These are phyloP conservation scores for Phacellophora camtschatica DNA, from an alignment of 30 jellyfish, hydroid and myxozoan species.

Conservation along the genomic window DNA sequence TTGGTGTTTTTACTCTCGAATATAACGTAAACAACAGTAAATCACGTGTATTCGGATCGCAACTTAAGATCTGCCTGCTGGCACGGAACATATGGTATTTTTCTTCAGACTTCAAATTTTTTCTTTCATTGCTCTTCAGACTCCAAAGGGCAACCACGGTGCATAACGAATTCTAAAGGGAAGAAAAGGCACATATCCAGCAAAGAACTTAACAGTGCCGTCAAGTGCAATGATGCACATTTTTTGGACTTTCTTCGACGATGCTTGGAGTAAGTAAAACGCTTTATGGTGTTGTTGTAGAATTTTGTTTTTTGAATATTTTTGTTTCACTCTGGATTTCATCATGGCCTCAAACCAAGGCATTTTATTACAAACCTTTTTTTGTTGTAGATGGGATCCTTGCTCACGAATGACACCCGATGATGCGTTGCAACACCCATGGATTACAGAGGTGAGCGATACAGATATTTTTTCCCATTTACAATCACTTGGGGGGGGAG, in stretches of 20 bases:
- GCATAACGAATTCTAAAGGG: constrained; percentile 89
- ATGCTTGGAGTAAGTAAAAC: constrained; percentile 81
- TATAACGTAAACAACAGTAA: too few species aligned
- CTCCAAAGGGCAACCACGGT: constrained; percentile 93
- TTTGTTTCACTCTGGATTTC: too few species aligned
- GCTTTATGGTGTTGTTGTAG: background rate
- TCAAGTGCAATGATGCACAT: constrained; percentile 81
- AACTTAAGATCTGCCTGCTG: too few species aligned
- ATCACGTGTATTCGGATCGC: too few species aligned
- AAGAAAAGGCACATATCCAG: constrained; percentile 61
- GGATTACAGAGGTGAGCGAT: constrained; percentile 79
- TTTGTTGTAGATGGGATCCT: constrained; percentile 88
- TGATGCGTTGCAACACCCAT: constrained; percentile 86
- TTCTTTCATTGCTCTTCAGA: constrained; percentile 23
- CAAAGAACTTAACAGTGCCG: constrained; percentile 71
- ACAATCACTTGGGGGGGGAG: too few species aligned
- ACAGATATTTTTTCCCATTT: background rate
- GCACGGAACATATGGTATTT: too few species aligned
- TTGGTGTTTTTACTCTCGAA: too few species aligned
- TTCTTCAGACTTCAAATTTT: background rate
- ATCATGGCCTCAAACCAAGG: too few species aligned
- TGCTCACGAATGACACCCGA: constrained; percentile 89
- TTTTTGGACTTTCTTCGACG: constrained; percentile 78
- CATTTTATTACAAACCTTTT: too few species aligned
- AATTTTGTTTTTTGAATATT: too few species aligned